Percentiles rank a stretch among this genome's conserved stretches.
These are phyloP conservation scores for Tholera decimalis DNA, from an alignment of 2,888 invertebrate genomes.

Conservation along the genomic window DNA sequence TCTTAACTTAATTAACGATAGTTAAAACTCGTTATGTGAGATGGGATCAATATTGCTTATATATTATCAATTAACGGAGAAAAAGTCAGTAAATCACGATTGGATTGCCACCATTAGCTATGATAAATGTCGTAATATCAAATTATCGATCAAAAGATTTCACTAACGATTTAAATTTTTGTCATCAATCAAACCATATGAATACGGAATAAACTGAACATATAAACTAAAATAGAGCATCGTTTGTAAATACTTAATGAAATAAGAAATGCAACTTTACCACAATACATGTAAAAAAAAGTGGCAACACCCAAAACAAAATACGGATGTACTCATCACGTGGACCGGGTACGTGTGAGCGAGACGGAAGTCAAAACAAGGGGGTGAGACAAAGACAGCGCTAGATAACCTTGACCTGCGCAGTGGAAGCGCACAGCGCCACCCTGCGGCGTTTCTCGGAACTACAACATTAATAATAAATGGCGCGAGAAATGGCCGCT, in stretches of 20 bases:
- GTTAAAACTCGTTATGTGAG: neutral
- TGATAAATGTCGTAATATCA: conserved; percentile 14
- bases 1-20: neutral
- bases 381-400: conserved; percentile 70
- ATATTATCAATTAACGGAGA: neutral
- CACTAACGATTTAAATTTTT: conserved; percentile 1
- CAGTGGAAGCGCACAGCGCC: conserved; percentile 74
- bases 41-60: neutral
- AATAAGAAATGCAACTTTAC: conserved; percentile 2
- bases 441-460: conserved; percentile 61
- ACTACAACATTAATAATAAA: conserved; percentile 73
- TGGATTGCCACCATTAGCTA: no score
- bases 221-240: neutral
- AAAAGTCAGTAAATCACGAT: neutral
- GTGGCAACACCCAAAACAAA: conserved; percentile 62
- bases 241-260: neutral
- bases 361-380: conserved; percentile 57
- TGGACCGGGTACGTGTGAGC: conserved; percentile 68
- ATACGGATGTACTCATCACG: conserved; percentile 72
- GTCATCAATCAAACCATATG: conserved; percentile 7
- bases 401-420: conserved; percentile 83
- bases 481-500: conserved; percentile 70
- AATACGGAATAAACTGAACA: neutral
- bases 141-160: neutral
- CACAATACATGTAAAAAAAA: conserved; percentile 24